Conservation (phyloP, 2,888 invertebrate genomes). For the Polymixis flavicincta region DNA sequence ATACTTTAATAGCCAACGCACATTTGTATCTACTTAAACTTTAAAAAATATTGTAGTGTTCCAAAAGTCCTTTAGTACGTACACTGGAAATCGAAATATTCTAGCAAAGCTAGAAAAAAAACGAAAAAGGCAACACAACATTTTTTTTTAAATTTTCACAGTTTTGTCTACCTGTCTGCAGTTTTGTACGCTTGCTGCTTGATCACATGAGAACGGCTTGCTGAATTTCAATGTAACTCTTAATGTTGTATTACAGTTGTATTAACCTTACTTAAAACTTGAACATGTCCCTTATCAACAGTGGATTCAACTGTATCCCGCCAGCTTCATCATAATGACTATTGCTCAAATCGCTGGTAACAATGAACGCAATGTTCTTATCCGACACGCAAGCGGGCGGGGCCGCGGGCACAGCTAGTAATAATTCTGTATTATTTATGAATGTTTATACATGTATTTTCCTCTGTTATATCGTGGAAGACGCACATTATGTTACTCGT, state of each 20-base stretch:
- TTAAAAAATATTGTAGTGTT: conserved; percentile 5
- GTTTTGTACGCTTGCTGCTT: neutral
- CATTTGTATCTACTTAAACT: conserved; percentile 5
- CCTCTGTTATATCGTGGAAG: conserved; percentile 61
- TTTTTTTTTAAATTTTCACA: neutral
- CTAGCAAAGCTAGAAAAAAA: too few relatives aligned
- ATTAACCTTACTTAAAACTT: neutral
- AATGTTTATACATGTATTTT: conserved; percentile 52
- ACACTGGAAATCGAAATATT: too few relatives aligned
- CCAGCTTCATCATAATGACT: neutral
- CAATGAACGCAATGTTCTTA: neutral
- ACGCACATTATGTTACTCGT: conserved; percentile 56
- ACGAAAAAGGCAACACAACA: neutral
- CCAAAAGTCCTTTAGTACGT: too few relatives aligned
- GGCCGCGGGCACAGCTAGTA: conserved; percentile 1
- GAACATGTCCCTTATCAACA: neutral
- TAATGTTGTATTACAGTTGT: neutral
- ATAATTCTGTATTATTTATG: conserved; percentile 42
- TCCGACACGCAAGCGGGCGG: conserved; percentile 1
- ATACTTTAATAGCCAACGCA: conserved; percentile 22
- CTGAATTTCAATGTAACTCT: conserved; percentile 1
- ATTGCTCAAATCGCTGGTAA: neutral
- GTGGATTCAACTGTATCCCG: neutral
- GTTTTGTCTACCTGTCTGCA: neutral
- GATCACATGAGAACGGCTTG: neutral